Percentiles rank a stretch among this genome's conserved stretches.
These are phyloP conservation scores for Mobula birostris DNA, from an alignment of 2,113 vertebrate genomes.

Conservation along the genomic window DNA sequence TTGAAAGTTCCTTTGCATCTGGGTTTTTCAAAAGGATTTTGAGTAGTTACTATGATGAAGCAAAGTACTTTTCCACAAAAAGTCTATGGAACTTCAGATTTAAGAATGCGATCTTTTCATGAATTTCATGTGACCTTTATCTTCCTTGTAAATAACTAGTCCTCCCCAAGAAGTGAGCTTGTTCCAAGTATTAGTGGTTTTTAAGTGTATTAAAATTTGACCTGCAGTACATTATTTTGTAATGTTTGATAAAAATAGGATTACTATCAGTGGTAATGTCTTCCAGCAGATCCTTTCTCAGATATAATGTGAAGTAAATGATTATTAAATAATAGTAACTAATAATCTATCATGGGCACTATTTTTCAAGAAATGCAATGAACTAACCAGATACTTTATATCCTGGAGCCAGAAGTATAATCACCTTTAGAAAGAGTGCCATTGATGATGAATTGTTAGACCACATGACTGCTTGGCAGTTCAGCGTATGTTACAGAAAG, in stretches of 20 bases:
- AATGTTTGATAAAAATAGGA: neutral
- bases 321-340: neutral
- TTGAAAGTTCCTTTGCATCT: neutral
- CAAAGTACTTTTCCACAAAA: neutral
- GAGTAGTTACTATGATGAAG: neutral
- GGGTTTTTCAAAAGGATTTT: neutral
- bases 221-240: neutral
- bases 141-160: neutral
- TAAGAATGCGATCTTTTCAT: neutral
- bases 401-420: neutral
- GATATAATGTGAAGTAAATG: neutral
- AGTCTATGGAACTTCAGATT: neutral
- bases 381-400: neutral
- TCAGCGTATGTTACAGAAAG: neutral
- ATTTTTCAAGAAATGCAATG: neutral
- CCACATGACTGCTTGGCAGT: neutral
- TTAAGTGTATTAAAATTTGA: neutral
- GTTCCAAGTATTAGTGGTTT: neutral
- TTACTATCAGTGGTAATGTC: neutral
- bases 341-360: neutral
- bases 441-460: neutral
- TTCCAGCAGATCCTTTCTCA: neutral
- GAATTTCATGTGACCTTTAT: neutral
- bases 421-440: neutral
- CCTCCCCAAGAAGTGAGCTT: neutral